Conservation (phyloP, 2,113 vertebrate genomes). For the Oryctolagus cuniculus region DNA sequence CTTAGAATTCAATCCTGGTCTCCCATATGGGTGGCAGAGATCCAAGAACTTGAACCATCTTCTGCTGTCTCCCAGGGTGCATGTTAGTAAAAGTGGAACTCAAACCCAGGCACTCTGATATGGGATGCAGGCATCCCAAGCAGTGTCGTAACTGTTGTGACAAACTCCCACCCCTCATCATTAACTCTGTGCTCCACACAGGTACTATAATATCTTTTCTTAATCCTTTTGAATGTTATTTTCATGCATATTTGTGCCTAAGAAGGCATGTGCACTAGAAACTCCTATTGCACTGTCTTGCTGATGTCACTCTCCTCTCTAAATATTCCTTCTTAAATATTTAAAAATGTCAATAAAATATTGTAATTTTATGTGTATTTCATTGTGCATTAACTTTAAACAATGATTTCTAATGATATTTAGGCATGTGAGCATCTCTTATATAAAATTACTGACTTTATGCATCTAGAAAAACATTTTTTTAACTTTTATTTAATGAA, state of each 20-base stretch:
- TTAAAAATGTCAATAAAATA: slow-evolving; percentile 12
- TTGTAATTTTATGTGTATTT: not conserved
- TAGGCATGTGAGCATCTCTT: not conserved
- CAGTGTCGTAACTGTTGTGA: no score
- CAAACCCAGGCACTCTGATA: no score
- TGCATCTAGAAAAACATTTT: not conserved
- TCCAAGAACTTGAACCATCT: no score
- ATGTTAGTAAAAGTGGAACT: no score
- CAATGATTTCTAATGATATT: not conserved
- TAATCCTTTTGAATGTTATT: not conserved
- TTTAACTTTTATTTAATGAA: no score
- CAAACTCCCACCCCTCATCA: no score
- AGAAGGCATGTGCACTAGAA: not conserved
- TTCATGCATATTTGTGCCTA: not conserved
- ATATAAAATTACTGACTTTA: not conserved
- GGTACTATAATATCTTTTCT: not conserved
- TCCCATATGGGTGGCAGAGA: no score
- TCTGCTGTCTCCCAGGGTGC: no score
- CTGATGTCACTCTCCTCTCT: not conserved
- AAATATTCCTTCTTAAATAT: not conserved
- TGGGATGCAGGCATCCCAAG: no score
- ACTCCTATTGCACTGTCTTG: not conserved
- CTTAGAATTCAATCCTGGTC: no score
- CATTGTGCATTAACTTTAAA: not conserved
- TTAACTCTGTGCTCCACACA: not conserved